Evolutionary conservation across 2,113 vertebrate genomes (phyloP).

Genomic region (Procapra przewalskii): DNA sequence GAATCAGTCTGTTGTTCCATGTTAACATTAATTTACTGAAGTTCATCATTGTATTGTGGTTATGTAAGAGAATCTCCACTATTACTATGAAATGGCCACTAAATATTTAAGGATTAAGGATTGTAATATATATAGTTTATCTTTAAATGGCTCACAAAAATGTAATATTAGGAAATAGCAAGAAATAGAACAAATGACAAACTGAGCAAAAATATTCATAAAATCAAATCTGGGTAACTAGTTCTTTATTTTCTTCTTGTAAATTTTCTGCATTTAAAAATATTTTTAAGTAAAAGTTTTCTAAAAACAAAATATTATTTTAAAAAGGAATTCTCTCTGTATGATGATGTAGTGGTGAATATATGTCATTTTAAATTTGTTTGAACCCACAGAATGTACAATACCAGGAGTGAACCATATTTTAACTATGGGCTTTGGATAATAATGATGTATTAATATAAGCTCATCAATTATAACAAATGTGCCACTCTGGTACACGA

Average conservation of each 20-base stretch:
- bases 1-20: background rate
- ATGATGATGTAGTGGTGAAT: background rate
- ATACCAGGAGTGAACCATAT: background rate
- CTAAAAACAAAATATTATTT: background rate
- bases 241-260: background rate
- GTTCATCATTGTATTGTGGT: background rate
- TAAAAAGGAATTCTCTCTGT: background rate
- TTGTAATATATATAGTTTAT: background rate
- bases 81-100: background rate
- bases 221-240: background rate
- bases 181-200: background rate
- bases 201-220: background rate
- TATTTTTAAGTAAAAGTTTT: background rate
- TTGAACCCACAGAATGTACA: background rate
- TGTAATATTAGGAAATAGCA: background rate
- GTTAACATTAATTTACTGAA: background rate
- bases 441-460: background rate
- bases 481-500: background rate
- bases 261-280: background rate
- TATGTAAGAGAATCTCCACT: background rate
- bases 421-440: background rate
- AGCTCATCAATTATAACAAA: background rate
- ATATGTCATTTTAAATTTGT: background rate
- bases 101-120: background rate
- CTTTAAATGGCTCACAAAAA: slow-evolving; percentile 5